Percentiles rank a stretch among this genome's conserved stretches.
Conservation (phyloP, 2,113 vertebrate genomes). For the Otus sunia region DNA sequence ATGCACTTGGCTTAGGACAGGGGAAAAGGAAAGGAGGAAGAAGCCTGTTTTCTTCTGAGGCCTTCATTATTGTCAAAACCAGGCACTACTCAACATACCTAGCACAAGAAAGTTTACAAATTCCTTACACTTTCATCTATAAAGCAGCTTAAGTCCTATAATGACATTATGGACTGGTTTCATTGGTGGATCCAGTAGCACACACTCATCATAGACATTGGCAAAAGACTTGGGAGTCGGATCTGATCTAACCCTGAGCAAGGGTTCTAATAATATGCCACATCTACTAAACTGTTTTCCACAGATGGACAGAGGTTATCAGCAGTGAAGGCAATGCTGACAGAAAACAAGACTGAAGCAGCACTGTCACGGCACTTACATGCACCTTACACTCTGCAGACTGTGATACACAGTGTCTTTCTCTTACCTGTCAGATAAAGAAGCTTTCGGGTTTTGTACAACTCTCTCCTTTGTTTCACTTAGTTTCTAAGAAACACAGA, state of each 20-base stretch:
- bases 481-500: slow-evolving; percentile 38
- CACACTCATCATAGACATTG: not conserved
- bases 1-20: not conserved
- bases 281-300: not conserved
- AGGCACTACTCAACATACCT: not conserved
- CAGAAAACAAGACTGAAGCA: not conserved
- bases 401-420: not conserved
- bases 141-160: not conserved
- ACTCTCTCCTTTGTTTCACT: not conserved
- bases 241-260: not conserved
- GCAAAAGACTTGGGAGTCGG: not conserved
- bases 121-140: not conserved
- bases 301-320: not conserved
- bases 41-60: not conserved
- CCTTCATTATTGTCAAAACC: not conserved
- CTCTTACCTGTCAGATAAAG: slow-evolving; percentile 47
- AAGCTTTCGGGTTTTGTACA: not conserved
- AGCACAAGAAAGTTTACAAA: not conserved
- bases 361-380: not conserved
- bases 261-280: not conserved
- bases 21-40: not conserved
- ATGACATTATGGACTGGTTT: not conserved
- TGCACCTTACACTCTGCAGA: not conserved
- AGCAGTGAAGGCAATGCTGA: not conserved
- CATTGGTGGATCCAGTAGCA: not conserved